Evolutionary conservation across 2,797 vertebrate species (phyloP).

Genomic region (Craterocephalus amniculus): DNA sequence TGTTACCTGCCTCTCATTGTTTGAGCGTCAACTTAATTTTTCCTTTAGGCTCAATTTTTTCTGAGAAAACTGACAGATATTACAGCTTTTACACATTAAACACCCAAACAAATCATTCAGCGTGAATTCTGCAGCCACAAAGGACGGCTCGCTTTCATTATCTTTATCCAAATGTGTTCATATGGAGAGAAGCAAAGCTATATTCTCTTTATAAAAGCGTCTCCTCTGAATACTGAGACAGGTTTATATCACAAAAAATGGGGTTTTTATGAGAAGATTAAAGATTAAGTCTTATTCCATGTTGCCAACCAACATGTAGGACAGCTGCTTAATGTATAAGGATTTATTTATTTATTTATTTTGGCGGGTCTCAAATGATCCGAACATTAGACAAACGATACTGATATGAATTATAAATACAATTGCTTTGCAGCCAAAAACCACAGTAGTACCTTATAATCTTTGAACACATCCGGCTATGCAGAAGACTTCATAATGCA

Average conservation of each 20-base stretch:
- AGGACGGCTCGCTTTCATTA: constrained; percentile 19
- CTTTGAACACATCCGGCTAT: constrained; percentile 28
- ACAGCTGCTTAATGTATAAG: constrained; percentile 13
- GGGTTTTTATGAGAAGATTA: constrained; percentile 11
- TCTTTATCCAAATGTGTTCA: constrained; percentile 12
- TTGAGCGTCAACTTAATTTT: not conserved
- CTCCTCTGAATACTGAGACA: not conserved
- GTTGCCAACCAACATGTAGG: constrained; percentile 11
- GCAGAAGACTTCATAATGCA: constrained; percentile 44
- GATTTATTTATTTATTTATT: not conserved
- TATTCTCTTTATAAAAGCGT: not conserved
- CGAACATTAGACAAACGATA: not conserved
- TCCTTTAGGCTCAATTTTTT: not conserved
- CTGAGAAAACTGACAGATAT: not conserved
- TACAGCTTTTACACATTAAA: constrained; percentile 14
- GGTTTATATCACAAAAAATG: constrained; percentile 8
- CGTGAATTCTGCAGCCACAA: constrained; percentile 14
- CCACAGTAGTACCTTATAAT: constrained; percentile 29
- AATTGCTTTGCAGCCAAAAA: constrained; percentile 41
- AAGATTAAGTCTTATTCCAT: constrained; percentile 7
- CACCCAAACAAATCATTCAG: constrained; percentile 31
- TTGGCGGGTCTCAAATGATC: not conserved
- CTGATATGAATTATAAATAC: constrained; percentile 18
- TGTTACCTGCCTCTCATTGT: constrained; percentile 10
- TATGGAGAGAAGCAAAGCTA: not conserved